Evolutionary conservation across 2,888 invertebrate species (phyloP), one percentile per base, ranked within the genome.

Genomic region (Heliothis peltigera): DNA sequence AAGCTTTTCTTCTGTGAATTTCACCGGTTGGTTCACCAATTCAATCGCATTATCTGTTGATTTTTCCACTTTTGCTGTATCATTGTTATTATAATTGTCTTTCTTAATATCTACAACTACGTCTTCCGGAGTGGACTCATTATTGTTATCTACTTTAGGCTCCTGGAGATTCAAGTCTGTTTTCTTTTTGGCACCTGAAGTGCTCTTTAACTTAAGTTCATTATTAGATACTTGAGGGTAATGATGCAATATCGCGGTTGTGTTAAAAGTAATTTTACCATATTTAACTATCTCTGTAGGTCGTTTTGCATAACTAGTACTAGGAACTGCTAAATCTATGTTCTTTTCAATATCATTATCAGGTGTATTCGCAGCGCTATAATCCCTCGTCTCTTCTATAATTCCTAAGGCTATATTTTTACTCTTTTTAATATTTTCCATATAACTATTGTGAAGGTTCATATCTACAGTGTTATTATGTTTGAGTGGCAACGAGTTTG

Each of bases 1-100:
- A 80, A 95, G 92, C 64, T 95, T 95, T 77, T 95, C 95, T 86
- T 95, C 94, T 35, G 93, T 87, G 74, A 95, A 94, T 74, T 93
- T 94, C 4, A 91, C 88, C 39, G 93, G 89, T 62, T 91, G 88
- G 73, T 89, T 90, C 52, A 88, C 77, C 35, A 89, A 79, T 69
- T 91, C 89, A 25, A 73, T 52, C 18, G 70, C 59, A 84, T 80
- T 72, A 79, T 84, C 66, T 77, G 87, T 74, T 79, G 82, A 84
- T 78, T 71, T 84, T 54, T 86, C 80, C 59, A 85, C 82, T 67
- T 86, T 86, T 4, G 71, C 70, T 73, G 71, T 77, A 58, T 90
- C 88, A 75, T 92, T 93, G 77, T 94, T 93, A 66, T 92, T 94
- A 59, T 83, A 88, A 64, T 87, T 92, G 79, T 91, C 89, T 69